These are phyloP conservation scores for Trachythela sp. DNA, from an alignment of 64 coral and sea anemone species.

Conservation along the genomic window DNA sequence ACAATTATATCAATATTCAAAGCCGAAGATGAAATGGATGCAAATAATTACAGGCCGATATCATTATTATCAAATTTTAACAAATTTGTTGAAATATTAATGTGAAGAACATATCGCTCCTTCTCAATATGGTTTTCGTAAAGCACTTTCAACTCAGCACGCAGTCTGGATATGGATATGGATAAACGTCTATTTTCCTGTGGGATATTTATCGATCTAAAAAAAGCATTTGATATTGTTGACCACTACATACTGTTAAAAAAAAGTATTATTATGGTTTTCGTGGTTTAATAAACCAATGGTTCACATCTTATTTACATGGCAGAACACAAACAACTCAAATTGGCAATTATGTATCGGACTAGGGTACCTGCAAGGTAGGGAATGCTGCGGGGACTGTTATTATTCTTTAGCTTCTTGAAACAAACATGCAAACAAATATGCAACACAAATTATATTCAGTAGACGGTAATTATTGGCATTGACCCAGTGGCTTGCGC, in stretches of 20 bases:
- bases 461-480: no score
- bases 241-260: background rate
- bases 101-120: background rate
- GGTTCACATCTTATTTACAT: background rate
- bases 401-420: no score
- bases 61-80: background rate
- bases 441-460: no score
- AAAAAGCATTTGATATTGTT: no score
- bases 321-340: background rate
- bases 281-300: background rate
- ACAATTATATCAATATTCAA: background rate
- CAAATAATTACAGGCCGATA: background rate
- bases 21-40: background rate
- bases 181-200: background rate
- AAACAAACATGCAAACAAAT: no score
- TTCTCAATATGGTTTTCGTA: constrained; percentile 4
- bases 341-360: no score
- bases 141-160: background rate
- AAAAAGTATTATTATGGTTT: background rate
- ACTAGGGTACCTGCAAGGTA: no score
- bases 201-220: background rate
- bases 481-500: no score
- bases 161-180: background rate
- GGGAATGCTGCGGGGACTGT: no score
- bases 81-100: background rate